phyloP scores from a whole-genome alignment of 2,113 vertebrate species.

The Ceyx cyanopectus region DNA sequence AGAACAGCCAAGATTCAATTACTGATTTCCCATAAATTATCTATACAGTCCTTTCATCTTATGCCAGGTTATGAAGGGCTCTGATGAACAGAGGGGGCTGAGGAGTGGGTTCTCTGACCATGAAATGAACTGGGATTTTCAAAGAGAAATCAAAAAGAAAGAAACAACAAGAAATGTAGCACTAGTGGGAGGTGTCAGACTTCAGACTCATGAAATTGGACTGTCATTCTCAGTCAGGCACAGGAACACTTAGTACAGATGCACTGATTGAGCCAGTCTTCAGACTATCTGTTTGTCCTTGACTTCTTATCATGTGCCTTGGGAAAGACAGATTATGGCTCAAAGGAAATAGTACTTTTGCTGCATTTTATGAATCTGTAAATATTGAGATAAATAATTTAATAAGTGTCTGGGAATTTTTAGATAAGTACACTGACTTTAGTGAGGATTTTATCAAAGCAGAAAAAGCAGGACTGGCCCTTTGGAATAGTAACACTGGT shows the following conservation, averaged over 20 bases:
- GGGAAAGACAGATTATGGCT: not conserved
- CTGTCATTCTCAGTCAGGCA: conserved; percentile 16
- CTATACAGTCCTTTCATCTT: conserved; percentile 51
- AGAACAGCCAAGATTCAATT: conserved; percentile 64
- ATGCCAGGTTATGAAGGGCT: conserved; percentile 29
- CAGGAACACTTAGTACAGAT: conserved; percentile 18
- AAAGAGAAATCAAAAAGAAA: conserved; percentile 47
- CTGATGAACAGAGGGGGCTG: not conserved
- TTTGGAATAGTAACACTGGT: not conserved
- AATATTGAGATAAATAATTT: not conserved
- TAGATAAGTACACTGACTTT: not conserved
- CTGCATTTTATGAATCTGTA: not conserved
- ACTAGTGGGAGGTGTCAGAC: not conserved
- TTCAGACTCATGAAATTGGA: not conserved
- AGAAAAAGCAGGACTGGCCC: not conserved
- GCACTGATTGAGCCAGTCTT: conserved; percentile 1
- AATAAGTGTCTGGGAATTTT: not conserved
- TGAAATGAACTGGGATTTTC: conserved; percentile 8
- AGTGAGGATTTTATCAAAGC: not conserved
- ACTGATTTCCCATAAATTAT: conserved; percentile 71
- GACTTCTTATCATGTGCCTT: conserved; percentile 9
- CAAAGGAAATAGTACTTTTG: not conserved
- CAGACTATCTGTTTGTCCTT: conserved; percentile 43
- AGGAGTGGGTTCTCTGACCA: conserved; percentile 18
- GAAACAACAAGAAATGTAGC: not conserved